Conservation (phyloP, 2,888 invertebrate species). For the Junonia oenone region DNA sequence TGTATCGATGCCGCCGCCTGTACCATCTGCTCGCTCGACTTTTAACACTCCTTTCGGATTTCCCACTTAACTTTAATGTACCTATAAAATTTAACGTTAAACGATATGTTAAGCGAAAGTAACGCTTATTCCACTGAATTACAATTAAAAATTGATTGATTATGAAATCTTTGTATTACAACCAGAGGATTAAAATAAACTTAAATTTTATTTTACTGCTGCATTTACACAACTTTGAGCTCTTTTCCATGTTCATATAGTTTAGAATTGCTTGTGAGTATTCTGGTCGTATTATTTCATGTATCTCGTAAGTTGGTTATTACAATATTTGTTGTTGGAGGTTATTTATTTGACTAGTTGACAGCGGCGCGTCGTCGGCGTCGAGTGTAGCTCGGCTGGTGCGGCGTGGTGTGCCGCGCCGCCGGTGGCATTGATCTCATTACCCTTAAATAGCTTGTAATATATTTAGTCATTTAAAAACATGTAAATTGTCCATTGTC, state of each 20-base stretch:
- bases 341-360: conserved; percentile 69
- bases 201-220: conserved; percentile 45
- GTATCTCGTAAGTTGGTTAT: conserved; percentile 50
- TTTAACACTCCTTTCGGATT: conserved; percentile 75
- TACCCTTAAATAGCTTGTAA: conserved; percentile 33
- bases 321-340: conserved; percentile 73
- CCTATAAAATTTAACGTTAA: conserved; percentile 69
- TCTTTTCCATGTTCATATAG: conserved; percentile 42
- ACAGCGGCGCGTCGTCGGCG: conserved; percentile 49
- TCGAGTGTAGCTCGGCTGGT: conserved; percentile 31
- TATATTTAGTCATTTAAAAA: conserved; percentile 17
- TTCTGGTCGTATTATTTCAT: conserved; percentile 36
- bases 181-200: conserved; percentile 53
- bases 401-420: too few species aligned
- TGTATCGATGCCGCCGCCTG: conserved; percentile 65
- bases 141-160: conserved; percentile 43
- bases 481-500: conserved; percentile 43
- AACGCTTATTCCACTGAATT: conserved; percentile 38
- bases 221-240: conserved; percentile 43
- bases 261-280: conserved; percentile 47
- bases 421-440: conserved; percentile 54
- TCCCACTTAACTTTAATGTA: conserved; percentile 77
- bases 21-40: conserved; percentile 65
- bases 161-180: conserved; percentile 50
- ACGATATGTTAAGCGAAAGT: conserved; percentile 37